These are phyloP conservation scores for Aurelia coerulea DNA, from an alignment of 30 jellyfish, hydroid and myxozoan species.

Conservation along the genomic window DNA sequence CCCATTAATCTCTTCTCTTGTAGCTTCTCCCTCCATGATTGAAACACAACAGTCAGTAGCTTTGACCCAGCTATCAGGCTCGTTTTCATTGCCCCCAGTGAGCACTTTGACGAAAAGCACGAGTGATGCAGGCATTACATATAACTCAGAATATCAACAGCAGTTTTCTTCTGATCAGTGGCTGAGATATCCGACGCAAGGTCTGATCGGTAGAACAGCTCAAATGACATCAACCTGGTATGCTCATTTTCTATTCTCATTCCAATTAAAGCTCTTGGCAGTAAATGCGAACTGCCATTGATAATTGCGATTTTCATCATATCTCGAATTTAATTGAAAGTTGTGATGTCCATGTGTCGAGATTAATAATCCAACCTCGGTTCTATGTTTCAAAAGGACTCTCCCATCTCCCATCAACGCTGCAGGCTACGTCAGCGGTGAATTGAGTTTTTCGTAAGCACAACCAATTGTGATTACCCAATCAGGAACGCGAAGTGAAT, in stretches of 20 bases:
- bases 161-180: constrained; percentile 81
- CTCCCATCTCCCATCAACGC: too few relatives aligned
- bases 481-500: too few relatives aligned
- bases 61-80: constrained; percentile 68
- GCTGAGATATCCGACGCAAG: constrained; percentile 81
- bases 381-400: too few relatives aligned
- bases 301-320: too few relatives aligned
- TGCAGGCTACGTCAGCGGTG: too few relatives aligned
- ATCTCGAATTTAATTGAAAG: too few relatives aligned
- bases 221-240: constrained; percentile 84
- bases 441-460: too few relatives aligned
- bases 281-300: too few relatives aligned
- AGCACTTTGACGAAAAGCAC: constrained; percentile 97
- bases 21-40: constrained; percentile 83
- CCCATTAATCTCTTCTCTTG: constrained; percentile 24
- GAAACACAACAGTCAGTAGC: constrained; percentile 65
- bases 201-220: constrained; percentile 75
- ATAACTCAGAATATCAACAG: constrained; percentile 68
- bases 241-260: neutral
- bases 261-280: too few relatives aligned
- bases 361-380: too few relatives aligned
- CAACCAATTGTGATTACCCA: too few relatives aligned
- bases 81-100: constrained; percentile 97
- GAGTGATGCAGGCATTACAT: constrained; percentile 56
- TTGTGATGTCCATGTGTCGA: too few relatives aligned